phyloP scores from a whole-genome alignment of 2,797 vertebrate species.

The Hafferia zeledoni region DNA sequence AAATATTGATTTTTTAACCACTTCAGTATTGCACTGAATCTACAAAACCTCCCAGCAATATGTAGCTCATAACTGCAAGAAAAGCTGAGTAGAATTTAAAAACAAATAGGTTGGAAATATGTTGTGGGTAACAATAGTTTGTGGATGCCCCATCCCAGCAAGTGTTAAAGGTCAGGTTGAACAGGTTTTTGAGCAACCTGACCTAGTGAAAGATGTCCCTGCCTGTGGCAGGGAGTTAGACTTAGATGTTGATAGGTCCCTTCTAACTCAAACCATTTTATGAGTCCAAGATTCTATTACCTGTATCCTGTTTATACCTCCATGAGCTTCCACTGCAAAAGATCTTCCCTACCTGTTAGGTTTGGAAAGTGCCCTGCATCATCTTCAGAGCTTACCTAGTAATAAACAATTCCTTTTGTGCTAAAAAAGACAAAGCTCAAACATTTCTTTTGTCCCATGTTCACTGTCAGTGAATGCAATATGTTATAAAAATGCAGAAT shows the following conservation, averaged over 20 bases:
- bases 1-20: not conserved
- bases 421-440: not conserved
- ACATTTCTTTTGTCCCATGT: not conserved
- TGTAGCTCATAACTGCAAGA: not conserved
- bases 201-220: not conserved
- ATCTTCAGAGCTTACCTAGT: not conserved
- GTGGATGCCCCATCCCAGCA: not conserved
- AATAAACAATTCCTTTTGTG: not conserved
- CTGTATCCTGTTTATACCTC: not conserved
- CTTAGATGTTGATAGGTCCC: not conserved
- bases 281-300: not conserved
- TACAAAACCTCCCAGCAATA: not conserved
- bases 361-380: not conserved
- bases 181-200: not conserved
- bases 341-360: not conserved
- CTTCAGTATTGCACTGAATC: not conserved
- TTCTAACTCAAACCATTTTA: not conserved
- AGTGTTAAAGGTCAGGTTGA: not conserved
- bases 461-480: not conserved
- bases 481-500: not conserved
- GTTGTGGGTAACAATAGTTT: not conserved
- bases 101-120: not conserved
- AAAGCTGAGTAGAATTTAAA: not conserved
- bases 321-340: not conserved
- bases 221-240: not conserved